phyloP scores from a whole-genome alignment of 1,140 invertebrate species.

The Melitaea cinxia region DNA sequence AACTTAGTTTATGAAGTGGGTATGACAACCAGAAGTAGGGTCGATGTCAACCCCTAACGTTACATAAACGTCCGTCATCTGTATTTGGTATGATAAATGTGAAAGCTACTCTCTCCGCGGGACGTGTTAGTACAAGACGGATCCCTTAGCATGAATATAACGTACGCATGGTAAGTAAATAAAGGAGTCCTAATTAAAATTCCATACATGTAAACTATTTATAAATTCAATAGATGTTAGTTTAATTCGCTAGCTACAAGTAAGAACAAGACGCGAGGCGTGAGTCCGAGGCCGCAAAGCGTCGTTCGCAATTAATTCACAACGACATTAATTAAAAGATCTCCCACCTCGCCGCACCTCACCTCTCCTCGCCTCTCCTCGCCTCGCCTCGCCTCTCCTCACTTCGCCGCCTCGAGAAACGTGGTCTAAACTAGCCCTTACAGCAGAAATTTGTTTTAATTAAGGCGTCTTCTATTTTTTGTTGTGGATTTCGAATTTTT shows the following conservation, averaged over 20 bases:
- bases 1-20: background rate
- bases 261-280: constrained; percentile 22
- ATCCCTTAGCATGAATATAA: no score
- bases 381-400: background rate
- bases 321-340: constrained; percentile 27
- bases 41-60: background rate
- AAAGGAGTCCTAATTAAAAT: background rate
- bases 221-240: background rate
- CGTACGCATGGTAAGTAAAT: no score
- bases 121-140: no score
- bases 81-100: no score
- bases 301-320: constrained; percentile 16
- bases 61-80: background rate
- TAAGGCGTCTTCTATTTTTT: constrained; percentile 29
- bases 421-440: constrained; percentile 26
- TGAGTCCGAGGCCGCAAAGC: constrained; percentile 19
- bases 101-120: no score
- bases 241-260: background rate
- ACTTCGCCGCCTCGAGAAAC: constrained; percentile 11
- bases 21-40: background rate
- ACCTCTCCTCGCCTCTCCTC: background rate
- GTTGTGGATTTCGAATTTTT: constrained; percentile 28
- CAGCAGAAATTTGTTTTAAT: constrained; percentile 31
- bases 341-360: no score
- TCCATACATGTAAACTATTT: background rate